Base-by-base conservation (phyloP, 2,113 vertebrate genomes). In the Herpailurus yagouaroundi region DNA sequence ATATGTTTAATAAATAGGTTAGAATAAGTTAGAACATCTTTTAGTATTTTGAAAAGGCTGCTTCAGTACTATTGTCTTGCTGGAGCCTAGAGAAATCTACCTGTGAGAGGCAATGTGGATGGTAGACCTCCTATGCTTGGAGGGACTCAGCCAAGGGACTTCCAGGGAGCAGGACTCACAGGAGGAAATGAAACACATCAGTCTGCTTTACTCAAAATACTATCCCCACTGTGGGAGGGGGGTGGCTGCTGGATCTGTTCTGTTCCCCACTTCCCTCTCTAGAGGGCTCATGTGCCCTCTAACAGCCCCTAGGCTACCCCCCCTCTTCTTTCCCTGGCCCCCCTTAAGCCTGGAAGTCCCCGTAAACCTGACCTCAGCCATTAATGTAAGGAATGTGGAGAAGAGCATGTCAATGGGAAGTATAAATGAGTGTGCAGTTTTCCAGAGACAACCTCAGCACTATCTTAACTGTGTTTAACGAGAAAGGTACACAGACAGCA, bases 271-370 rank as follows among this genome's bases (percentile, higher is more conserved):
- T 31, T 76, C 15, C 31, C 5, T 76, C 16, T 25, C 9, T 16
- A 82, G 41, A 41, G 41, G 66, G 33, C 12, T 74, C 31, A 85
- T 21, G 25, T 50, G 12, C 19, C 33, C 36, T 76, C 23, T 41
- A 60, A 41, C 3, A 50, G 15, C 4, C 3, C 29, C 18, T 3
- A 33, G 31, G 52, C 52, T 7, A 29, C 7, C 5, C 38, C 16
- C 63, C 16, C 63, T 29, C 41, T 3, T 64, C 60, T 81, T 60
- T 41, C 27, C 21, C 5, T 23, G 12, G 25, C 41, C 27, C 82
- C 87, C 36, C 27, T 82, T 29, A 0, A 6, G 29, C 19, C 73
- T 60, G 3, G 16, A 29, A 1, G 1, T 1, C 7, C 8, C 1
- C 25, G 21, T 33, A 82, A 41, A 48, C 16, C 57, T 76, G 74